Evolutionary conservation across 2,113 vertebrate species (phyloP), one percentile per base, ranked within the genome.

Genomic region (Plecotus auritus): DNA sequence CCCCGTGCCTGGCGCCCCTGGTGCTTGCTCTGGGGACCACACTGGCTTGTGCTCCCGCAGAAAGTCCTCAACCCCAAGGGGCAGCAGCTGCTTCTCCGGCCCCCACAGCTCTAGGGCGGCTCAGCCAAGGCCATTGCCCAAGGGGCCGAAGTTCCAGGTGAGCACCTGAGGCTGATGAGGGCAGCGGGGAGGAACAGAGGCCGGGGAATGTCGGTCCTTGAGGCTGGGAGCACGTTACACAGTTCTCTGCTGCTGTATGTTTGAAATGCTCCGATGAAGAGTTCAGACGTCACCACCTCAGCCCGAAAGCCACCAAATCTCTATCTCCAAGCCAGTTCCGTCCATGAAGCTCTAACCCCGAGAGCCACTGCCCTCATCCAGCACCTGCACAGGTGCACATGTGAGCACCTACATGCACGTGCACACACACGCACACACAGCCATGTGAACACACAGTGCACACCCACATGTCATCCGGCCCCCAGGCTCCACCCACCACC

Each of bases 371-470:
- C 20, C 56, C 23, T 0, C 54, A 56, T 13, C 17, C 4, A 0
- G 47, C 17, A 12, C n/a, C 59, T 30, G 59, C 26, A 47, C 12
- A 3, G 3, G 22, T 23, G 13, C 51, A 73, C 37, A 12, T 1
- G 2, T 4, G 2, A 3, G 28, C 16, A 20, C 28, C 28, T 17
- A 1, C 37, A 35, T 1, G 78, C 37, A 18, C 37, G 11, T 0
- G 42, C 17, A 59, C 51, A 35, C 78, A 40, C 37, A 64, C 26
- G 28, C 59, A 10, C 23, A 28, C 59, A 61, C 59, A 59, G 59
- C 22, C 35, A 37, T 42, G 70, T 76, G 73, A 47, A 32, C 28
- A 76, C 72, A 30, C 14, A 5, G 8, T 9, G 14, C 32, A 30
- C 80, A 23, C 67, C 67, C 80, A 49, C n/a, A 0, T 7, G 35